Evolutionary conservation across 2,888 invertebrate species (phyloP).

Genomic region (Trachelus stipa): DNA sequence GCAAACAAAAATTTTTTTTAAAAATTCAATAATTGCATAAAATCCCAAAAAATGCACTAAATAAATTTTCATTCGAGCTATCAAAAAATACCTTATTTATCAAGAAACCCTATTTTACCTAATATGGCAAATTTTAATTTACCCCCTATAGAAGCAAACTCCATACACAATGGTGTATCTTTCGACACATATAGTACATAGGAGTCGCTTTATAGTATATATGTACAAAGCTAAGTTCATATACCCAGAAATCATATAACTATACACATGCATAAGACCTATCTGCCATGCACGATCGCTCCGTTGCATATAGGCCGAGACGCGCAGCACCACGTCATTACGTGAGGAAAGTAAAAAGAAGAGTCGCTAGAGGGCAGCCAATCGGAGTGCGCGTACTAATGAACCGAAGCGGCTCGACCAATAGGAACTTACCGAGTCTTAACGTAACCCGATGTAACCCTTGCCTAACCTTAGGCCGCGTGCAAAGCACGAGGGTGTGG

Average conservation of each 20-base stretch:
- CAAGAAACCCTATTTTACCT: background rate
- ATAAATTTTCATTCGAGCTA: background rate
- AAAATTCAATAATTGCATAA: no score
- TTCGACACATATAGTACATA: background rate
- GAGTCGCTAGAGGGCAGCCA: slow-evolving; percentile 47
- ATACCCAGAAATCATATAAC: background rate
- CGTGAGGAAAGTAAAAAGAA: slow-evolving; percentile 53
- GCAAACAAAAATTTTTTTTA: no score
- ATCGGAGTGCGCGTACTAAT: slow-evolving; percentile 54
- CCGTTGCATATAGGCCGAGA: slow-evolving; percentile 34
- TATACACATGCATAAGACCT: slow-evolving; percentile 30
- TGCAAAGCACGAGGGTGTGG: slow-evolving; percentile 38
- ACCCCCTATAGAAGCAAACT: background rate
- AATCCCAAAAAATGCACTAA: background rate
- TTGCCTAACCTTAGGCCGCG: slow-evolving; percentile 34
- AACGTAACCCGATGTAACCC: slow-evolving; percentile 41
- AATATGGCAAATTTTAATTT: background rate
- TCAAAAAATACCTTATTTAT: background rate
- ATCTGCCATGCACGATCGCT: slow-evolving; percentile 62
- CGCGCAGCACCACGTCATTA: slow-evolving; percentile 47
- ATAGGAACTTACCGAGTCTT: slow-evolving; percentile 30
- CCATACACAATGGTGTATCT: background rate
- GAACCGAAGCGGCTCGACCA: slow-evolving; percentile 58
- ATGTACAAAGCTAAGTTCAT: background rate
- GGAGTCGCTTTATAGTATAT: background rate